These are phyloP conservation scores for Tetramorium alpestre DNA, from an alignment of 1,140 invertebrate genomes.

Conservation along the genomic window DNA sequence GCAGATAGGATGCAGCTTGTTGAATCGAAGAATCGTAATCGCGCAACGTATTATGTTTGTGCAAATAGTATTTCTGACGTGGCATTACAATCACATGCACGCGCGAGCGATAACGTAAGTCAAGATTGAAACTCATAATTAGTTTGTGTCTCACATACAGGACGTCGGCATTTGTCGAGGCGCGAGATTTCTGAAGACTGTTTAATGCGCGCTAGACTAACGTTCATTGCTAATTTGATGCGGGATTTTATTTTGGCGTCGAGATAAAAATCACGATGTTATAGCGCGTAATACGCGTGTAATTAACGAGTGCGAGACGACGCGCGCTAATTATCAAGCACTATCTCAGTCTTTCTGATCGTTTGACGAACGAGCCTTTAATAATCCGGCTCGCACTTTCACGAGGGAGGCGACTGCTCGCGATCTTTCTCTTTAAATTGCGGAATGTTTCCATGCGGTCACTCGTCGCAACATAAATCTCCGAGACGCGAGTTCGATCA, in stretches of 20 bases:
- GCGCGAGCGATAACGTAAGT: neutral
- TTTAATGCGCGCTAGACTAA: neutral
- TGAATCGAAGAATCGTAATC: neutral
- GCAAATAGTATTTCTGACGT: neutral
- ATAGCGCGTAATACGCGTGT: neutral
- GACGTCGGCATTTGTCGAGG: neutral
- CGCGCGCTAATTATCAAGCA: neutral
- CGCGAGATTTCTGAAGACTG: neutral
- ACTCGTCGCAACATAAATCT: constrained; percentile 1
- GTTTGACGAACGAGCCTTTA: constrained; percentile 18
- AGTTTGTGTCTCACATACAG: neutral
- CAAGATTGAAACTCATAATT: constrained; percentile 1
- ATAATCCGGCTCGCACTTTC: neutral
- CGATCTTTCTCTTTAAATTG: constrained; percentile 22
- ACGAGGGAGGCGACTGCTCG: neutral
- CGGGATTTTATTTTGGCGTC: neutral
- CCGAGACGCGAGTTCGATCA: neutral
- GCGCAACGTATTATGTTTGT: neutral
- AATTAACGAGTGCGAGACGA: constrained; percentile 23
- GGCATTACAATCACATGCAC: neutral
- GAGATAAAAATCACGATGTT: constrained; percentile 14
- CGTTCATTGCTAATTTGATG: neutral
- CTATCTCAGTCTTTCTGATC: neutral
- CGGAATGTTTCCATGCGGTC: neutral
- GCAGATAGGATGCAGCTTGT: neutral